Evolutionary conservation across 37 sponge, comb jelly and placozoan species (phyloP), one percentile per base, ranked within the genome.

Genomic region (Diacarnus erythraeanus): DNA sequence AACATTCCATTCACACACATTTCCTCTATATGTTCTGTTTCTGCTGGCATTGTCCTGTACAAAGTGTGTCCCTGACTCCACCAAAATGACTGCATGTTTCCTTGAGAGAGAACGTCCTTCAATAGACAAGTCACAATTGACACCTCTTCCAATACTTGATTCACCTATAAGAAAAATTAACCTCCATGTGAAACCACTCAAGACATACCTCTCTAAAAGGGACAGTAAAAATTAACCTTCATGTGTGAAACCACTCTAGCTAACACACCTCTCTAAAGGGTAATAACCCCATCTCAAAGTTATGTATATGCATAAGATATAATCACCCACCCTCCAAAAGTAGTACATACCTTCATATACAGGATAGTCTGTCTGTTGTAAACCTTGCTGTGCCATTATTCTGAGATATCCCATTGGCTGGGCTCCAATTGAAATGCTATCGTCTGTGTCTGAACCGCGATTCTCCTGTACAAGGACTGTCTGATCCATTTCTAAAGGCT

Each of bases 61-160:
- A 39, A 91, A 91, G 59, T 91, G 92, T 6, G 83, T 75, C 34
- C 69, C 80, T 34, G 44, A 57, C 35, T 91, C 92, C 27, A 91
- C 76, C 27, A 87, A 64, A 3, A 91, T 35, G 40, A 23, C 35
- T 15, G 84, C 88, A 69, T 91, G 92, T 4, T 75, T 63, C 26
- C 79, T 42, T 12, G 88, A 82, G 66, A 88, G 44, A 21, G 81
- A 71, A 29, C 21, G 20, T 4, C 60, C 60, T 0, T 54, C 41
- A 40, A 80, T 59, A 42, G 30, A 26, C 59, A 80, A n/a, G 38
- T 80, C 61, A 30, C 81, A 71, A 22, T 80, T 72, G 17, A 17
- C 72, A 57, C 43, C 60, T 0, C 84, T 77, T 6, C 84, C 84
- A 2, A 84, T 39, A 21, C 22, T 69, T 0, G 25, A 51, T 31